These are phyloP conservation scores for Lepidurus packardi DNA, from an alignment of 1,140 invertebrate species.

Conservation along the genomic window DNA sequence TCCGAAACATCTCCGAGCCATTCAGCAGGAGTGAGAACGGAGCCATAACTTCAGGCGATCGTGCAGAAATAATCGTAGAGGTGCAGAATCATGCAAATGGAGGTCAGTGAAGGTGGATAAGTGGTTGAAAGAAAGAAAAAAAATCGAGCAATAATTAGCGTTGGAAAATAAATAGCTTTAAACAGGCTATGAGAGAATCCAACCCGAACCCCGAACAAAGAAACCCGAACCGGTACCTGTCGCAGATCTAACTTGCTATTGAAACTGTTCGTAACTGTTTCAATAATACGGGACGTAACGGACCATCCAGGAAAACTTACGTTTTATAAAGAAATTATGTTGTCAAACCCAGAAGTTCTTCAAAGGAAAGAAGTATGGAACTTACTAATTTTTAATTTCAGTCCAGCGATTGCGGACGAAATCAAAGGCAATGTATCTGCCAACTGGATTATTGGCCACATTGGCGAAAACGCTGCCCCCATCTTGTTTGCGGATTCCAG, in stretches of 20 bases:
- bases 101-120: not conserved
- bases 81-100: not conserved
- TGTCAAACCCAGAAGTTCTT: not conserved
- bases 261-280: slow-evolving; percentile 60
- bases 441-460: slow-evolving; percentile 40
- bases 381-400: slow-evolving; percentile 64
- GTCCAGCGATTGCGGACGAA: slow-evolving; percentile 68
- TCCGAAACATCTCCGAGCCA: slow-evolving; percentile 20
- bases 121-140: not conserved
- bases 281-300: slow-evolving; percentile 65
- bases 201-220: not conserved
- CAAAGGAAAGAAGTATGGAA: not conserved
- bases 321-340: not conserved
- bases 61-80: slow-evolving; percentile 6
- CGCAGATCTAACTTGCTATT: slow-evolving; percentile 66
- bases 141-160: not conserved
- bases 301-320: slow-evolving; percentile 25
- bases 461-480: slow-evolving; percentile 39
- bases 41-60: slow-evolving; percentile 4
- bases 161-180: not conserved
- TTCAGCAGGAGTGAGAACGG: slow-evolving; percentile 23
- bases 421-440: slow-evolving; percentile 56
- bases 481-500: slow-evolving; percentile 41
- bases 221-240: slow-evolving; percentile 54
- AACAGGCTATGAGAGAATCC: not conserved